phyloP scores from a whole-genome alignment of 2,113 vertebrate genomes.

The Bubo bubo region DNA sequence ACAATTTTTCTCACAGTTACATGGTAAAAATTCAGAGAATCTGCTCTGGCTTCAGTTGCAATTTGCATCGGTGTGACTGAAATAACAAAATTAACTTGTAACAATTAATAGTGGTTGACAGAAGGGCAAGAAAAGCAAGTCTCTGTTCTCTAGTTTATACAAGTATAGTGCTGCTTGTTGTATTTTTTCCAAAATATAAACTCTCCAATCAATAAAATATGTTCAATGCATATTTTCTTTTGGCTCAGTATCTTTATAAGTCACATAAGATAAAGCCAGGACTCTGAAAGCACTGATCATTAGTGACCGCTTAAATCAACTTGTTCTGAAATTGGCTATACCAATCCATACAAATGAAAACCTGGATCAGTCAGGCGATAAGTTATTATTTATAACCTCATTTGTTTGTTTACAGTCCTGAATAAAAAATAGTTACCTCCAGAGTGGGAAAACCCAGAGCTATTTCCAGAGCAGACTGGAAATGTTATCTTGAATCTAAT shows the following conservation, averaged over 20 bases:
- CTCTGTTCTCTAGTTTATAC: not conserved
- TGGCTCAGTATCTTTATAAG: not conserved
- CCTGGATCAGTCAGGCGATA: not conserved
- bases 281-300: not conserved
- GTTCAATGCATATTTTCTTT: not conserved
- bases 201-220: not conserved
- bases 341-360: not conserved
- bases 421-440: not conserved
- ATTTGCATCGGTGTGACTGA: not conserved
- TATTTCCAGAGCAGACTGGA: not conserved
- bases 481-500: not conserved
- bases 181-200: not conserved
- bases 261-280: not conserved
- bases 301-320: not conserved
- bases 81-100: not conserved
- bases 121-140: not conserved
- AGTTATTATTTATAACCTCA: slow-evolving; percentile 21
- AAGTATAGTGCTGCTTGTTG: not conserved
- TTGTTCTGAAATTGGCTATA: slow-evolving; percentile 25
- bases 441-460: not conserved
- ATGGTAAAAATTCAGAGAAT: not conserved
- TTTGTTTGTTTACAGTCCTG: slow-evolving; percentile 8
- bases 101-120: not conserved
- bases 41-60: not conserved
- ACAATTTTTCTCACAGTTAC: not conserved